Conservation (phyloP, 2,797 vertebrate genomes). For the Clamator glandarius region DNA sequence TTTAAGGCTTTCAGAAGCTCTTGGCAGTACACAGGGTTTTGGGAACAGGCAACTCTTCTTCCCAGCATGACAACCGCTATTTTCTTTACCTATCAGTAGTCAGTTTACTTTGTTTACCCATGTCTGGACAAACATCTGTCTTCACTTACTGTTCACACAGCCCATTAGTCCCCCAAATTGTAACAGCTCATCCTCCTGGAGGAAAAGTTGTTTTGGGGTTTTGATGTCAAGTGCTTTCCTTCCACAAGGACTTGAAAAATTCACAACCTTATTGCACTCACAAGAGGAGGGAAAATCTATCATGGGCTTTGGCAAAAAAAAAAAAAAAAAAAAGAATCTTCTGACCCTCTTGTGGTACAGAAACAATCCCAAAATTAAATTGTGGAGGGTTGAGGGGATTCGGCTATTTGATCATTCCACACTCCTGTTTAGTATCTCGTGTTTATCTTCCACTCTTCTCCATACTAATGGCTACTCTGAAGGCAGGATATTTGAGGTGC, state of each 20-base stretch:
- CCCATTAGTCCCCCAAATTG: neutral
- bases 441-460: neutral
- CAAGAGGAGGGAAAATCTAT: neutral
- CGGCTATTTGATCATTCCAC: neutral
- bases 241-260: neutral
- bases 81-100: constrained; percentile 41
- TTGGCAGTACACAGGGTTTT: constrained; percentile 45
- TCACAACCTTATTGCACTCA: neutral
- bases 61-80: neutral
- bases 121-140: constrained; percentile 27
- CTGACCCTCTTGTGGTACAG: neutral
- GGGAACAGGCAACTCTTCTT: constrained; percentile 32
- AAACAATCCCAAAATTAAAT: neutral
- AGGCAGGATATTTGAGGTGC: neutral
- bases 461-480: neutral
- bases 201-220: neutral
- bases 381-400: neutral
- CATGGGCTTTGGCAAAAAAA: neutral
- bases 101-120: constrained; percentile 16
- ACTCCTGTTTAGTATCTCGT: neutral
- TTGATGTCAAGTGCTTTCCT: neutral
- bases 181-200: neutral
- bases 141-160: constrained; percentile 25
- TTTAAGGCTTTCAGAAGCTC: constrained; percentile 58
- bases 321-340: neutral